Percentiles rank a stretch among this genome's conserved stretches.
These are phyloP conservation scores for Luffia ferchaultella DNA, from an alignment of 2,888 invertebrate genomes.

Conservation along the genomic window DNA sequence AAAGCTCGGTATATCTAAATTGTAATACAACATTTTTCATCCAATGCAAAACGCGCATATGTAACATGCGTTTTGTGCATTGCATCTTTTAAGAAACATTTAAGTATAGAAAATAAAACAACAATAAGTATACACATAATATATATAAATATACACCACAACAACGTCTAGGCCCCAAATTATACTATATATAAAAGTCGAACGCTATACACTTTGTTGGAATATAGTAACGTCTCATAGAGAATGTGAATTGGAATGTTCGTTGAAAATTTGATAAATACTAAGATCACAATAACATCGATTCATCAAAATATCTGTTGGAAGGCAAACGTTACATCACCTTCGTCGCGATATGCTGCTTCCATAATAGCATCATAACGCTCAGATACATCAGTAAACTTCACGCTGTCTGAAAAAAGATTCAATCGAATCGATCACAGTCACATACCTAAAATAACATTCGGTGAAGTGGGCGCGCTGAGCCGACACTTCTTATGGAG, in stretches of 20 bases:
- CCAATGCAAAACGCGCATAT: background rate
- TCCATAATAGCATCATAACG: slow-evolving; percentile 9
- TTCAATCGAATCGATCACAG: slow-evolving; percentile 59
- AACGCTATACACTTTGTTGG: no score
- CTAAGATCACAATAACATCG: slow-evolving; percentile 32
- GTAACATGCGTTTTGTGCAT: no score
- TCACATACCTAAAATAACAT: slow-evolving; percentile 55
- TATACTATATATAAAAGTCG: no score
- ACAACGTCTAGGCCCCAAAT: no score
- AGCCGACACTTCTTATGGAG: slow-evolving; percentile 33
- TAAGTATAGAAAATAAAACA: no score
- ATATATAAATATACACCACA: no score
- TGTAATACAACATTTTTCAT: background rate
- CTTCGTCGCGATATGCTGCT: slow-evolving; percentile 24
- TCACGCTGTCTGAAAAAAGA: slow-evolving; percentile 45
- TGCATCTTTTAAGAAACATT: no score
- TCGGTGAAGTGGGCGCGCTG: slow-evolving; percentile 36
- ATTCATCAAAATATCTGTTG: slow-evolving; percentile 43
- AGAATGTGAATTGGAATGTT: no score
- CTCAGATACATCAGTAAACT: slow-evolving; percentile 29
- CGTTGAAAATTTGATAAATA: background rate
- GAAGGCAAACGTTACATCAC: slow-evolving; percentile 45
- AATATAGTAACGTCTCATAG: no score
- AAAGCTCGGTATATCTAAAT: background rate
- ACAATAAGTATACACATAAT: no score